Evolutionary conservation across 2,888 invertebrate species (phyloP), one percentile per base, ranked within the genome.

Genomic region (Philereme vetulata): DNA sequence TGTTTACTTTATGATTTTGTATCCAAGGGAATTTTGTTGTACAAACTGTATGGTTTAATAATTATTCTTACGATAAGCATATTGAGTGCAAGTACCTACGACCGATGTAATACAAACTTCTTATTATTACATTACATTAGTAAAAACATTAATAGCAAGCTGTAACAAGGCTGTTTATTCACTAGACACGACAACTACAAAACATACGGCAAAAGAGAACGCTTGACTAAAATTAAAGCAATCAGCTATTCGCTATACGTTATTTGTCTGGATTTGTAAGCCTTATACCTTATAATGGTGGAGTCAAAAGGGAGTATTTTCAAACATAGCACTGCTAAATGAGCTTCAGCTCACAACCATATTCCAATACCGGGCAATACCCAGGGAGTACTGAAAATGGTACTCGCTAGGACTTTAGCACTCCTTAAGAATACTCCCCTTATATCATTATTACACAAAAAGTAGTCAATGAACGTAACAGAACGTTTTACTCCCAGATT

Each of bases 61-160:
- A 67, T 67, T 70, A 76, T 58, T 77, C 80, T 80, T 82, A 82
- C 65, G 66, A 74, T 84, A 86, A 85, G 88, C 85, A 82, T 81
- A 81, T 79, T 80, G 77, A 87, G 89, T 88, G 90, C 87, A 82
- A 78, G 83, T 85, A 86, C 80, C 84, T 88, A 87, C 69, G 71
- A 80, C 81, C 83, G 73, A 82, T 82, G 83, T 86, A 86, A 84
- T 89, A 89, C 85, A 88, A 89, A 84, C 76, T 72, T 78, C 77
- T 84, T 82, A 81, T 74, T 72, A 76, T 74, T 75, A 64, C 52
- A 62, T 62, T 60, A 69, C 59, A 56, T 52, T 66, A 65, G 55
- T 56, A 65, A 6, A 21, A 59, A 76, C 77, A 78, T 75, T 77
- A 74, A 78, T 81, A 74, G 80, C 80, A 86, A 85, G 85, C 85